A percentile compares a stretch with the other conserved stretches of the same genome.
phyloP scores from a whole-genome alignment of 2,888 invertebrate species.

The Galerucella calmariensis region DNA sequence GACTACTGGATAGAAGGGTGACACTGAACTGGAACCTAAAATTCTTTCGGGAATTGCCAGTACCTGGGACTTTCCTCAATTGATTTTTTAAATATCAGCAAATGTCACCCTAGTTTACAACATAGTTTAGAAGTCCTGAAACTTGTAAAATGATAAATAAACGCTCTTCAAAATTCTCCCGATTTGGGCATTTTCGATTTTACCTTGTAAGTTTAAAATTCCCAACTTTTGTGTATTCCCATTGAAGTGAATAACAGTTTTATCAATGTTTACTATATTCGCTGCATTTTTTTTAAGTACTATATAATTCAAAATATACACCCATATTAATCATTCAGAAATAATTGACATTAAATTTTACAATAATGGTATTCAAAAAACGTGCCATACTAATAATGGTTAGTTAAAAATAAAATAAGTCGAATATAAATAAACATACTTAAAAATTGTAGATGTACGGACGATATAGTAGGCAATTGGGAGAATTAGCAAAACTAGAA shows the following conservation, averaged over 20 bases:
- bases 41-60: too few species aligned
- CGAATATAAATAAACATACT: not conserved
- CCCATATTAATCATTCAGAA: not conserved
- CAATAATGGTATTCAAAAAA: not conserved
- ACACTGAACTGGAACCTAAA: too few species aligned
- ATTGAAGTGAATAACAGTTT: not conserved
- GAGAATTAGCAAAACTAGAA: constrained; percentile 92
- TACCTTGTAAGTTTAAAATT: not conserved
- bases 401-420: not conserved
- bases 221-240: not conserved
- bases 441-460: constrained; percentile 83
- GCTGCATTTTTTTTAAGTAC: not conserved
- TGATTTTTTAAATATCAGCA: too few species aligned
- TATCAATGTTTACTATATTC: constrained; percentile 3
- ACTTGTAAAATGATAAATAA: too few species aligned
- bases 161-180: too few species aligned
- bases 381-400: not conserved
- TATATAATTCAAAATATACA: not conserved
- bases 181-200: not conserved
- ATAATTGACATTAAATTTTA: not conserved
- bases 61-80: too few species aligned
- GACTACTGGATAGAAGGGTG: too few species aligned
- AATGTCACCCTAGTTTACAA: too few species aligned
- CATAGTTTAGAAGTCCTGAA: too few species aligned
- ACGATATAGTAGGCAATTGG: constrained; percentile 91